phyloP scores from a whole-genome alignment of 1,140 invertebrate genomes.

The Drosophila elegans region DNA sequence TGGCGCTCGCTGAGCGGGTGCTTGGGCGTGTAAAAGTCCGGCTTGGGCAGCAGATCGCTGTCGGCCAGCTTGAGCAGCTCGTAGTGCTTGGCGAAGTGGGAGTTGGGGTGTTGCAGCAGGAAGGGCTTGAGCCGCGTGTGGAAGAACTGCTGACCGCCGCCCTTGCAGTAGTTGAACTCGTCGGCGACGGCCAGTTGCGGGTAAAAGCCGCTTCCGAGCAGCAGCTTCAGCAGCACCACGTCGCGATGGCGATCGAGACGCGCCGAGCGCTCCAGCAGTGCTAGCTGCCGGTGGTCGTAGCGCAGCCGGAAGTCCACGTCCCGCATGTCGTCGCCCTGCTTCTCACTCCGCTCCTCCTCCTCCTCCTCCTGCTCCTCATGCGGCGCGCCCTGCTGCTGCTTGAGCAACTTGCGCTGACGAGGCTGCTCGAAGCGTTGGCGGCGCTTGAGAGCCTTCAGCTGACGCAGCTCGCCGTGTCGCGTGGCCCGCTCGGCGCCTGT shows the following conservation, averaged over 20 bases:
- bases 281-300: conserved; percentile 89
- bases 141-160: conserved; percentile 94
- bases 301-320: conserved; percentile 96
- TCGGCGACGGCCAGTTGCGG: conserved; percentile 96
- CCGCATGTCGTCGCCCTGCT: conserved; percentile 90
- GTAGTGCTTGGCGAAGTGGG: conserved; percentile 93
- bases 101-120: conserved; percentile 95
- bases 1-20: conserved; percentile 92
- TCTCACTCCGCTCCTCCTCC: conserved; percentile 86
- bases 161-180: conserved; percentile 96
- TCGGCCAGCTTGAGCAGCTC: conserved; percentile 92
- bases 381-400: conserved; percentile 75
- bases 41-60: conserved; percentile 89
- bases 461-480: conserved; percentile 94
- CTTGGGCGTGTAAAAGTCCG: conserved; percentile 89
- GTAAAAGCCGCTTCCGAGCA: conserved; percentile 96
- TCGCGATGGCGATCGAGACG: conserved; percentile 92
- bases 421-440: conserved; percentile 87
- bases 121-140: conserved; percentile 97
- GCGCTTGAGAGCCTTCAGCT: conserved; percentile 92
- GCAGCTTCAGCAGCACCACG: conserved; percentile 94
- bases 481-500: conserved; percentile 91
- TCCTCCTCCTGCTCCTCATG: conserved; percentile 43
- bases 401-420: conserved; percentile 91
- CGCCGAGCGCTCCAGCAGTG: conserved; percentile 69